Evolutionary conservation across 2,113 vertebrate genomes (phyloP).

Genomic region (Egretta garzetta): DNA sequence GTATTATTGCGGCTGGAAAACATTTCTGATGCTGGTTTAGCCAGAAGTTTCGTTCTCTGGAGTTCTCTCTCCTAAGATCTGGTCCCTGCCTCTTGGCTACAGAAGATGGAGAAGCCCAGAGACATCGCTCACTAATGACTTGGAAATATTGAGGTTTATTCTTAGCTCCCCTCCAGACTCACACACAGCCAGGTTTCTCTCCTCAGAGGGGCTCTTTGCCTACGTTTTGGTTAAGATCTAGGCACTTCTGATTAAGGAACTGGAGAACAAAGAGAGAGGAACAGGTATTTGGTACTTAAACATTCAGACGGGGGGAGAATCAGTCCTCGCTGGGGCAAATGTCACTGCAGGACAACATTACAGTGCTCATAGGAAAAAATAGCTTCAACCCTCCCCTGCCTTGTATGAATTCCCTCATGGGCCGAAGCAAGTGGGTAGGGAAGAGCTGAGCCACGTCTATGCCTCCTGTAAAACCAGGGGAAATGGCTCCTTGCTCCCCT

Average conservation of each 20-base stretch:
- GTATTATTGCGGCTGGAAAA: constrained; percentile 4
- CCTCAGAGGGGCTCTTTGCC: constrained; percentile 3
- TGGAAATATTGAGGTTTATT: constrained; percentile 39
- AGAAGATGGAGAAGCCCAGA: constrained; percentile 46
- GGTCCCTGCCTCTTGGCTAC: constrained; percentile 10
- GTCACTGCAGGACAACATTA: constrained; percentile 2
- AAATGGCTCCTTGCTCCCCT: not conserved
- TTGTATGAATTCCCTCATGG: not conserved
- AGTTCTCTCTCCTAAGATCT: not conserved
- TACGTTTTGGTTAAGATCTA: constrained; percentile 40
- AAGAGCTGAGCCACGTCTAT: not conserved
- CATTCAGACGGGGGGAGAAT: not conserved
- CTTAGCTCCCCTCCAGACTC: not conserved
- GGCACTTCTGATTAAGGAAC: not conserved
- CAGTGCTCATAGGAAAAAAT: not conserved
- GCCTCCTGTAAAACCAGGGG: not conserved
- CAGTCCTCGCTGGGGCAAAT: constrained; percentile 21
- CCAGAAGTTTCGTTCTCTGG: constrained; percentile 35
- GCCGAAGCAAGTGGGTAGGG: not conserved
- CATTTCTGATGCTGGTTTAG: constrained; percentile 11
- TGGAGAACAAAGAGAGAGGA: constrained; percentile 6
- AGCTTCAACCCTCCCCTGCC: not conserved
- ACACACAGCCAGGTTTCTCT: not conserved
- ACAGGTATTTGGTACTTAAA: constrained; percentile 12
- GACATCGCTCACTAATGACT: constrained; percentile 13